Evolutionary conservation across 2,113 vertebrate species (phyloP), one percentile per base, ranked within the genome.

Genomic region (Carollia perspicillata): DNA sequence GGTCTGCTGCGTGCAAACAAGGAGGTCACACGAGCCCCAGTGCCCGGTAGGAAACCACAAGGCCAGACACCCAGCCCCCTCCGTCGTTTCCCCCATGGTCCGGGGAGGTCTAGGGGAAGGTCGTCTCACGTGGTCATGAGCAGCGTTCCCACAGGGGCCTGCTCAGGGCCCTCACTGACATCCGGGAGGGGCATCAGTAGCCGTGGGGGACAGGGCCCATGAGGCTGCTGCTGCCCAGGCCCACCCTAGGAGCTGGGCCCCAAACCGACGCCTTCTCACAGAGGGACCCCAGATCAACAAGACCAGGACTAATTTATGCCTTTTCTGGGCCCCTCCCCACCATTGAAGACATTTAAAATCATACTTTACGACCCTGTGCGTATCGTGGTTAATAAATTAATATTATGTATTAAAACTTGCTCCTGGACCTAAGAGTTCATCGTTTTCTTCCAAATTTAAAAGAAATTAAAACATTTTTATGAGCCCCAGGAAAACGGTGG

Each of bases 211-310:
- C 49, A 22, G 7, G 16, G 37, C 83, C 44, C 74, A 44, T 28
- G 6, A 53, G 53, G 55, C 42, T 5, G 0, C 55, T 47, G 60
- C 47, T 58, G 18, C 37, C 37, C 28, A 60, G 1, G 66, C 13
- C 5, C 68, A 44, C 35, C 1, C 0, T 1, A 2, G 17, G n/a
- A 63, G 66, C 49, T 44, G 2, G 0, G 18, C 7, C 35, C 47
- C 30, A 9, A 23, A n/a, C 37, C 14, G 5, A 2, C 16, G 3
- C n/a, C 72, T 66, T 80, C 17, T 53, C 80, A 49, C 18, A 44
- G 47, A 63, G 12, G 20, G 71, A 35, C 16, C 33, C 12, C 47
- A 28, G 20, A 16, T 12, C 55, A 58, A 17, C 58, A 9, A 35
- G 17, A 33, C 3, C 13, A 12, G n/a, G 51, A 77, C 58, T 23